A percentile compares a stretch with the other conserved stretches of the same genome.
Conservation (phyloP, 2,888 invertebrate species). For the Hemaris fuciformis region DNA sequence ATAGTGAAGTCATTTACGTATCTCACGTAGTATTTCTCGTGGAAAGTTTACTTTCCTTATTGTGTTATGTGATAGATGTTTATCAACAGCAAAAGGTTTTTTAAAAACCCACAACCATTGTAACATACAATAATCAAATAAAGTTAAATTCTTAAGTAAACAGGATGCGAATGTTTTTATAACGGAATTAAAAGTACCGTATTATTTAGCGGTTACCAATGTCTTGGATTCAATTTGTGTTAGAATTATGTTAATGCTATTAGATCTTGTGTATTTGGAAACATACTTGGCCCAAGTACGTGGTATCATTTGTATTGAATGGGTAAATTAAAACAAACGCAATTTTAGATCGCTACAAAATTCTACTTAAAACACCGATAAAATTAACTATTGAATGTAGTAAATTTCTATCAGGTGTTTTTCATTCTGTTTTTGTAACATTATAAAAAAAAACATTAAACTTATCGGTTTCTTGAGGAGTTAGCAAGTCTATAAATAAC, state of each 20-base stretch:
- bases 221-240: background rate
- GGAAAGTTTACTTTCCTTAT: constrained; percentile 1
- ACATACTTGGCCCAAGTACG: background rate
- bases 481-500: background rate
- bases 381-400: no score
- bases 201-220: background rate
- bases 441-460: background rate
- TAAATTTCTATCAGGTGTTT: no score
- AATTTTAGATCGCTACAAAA: no score
- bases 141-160: background rate
- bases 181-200: background rate
- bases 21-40: background rate
- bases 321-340: no score
- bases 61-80: background rate
- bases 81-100: background rate
- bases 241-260: background rate
- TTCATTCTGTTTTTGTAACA: background rate
- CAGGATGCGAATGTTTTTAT: background rate
- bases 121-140: background rate
- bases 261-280: background rate
- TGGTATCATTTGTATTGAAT: no score
- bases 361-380: no score
- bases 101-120: background rate
- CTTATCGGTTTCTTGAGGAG: background rate
- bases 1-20: background rate